These are phyloP conservation scores for Phyllostomus discolor DNA, from an alignment of 2,113 vertebrate genomes.

Conservation along the genomic window DNA sequence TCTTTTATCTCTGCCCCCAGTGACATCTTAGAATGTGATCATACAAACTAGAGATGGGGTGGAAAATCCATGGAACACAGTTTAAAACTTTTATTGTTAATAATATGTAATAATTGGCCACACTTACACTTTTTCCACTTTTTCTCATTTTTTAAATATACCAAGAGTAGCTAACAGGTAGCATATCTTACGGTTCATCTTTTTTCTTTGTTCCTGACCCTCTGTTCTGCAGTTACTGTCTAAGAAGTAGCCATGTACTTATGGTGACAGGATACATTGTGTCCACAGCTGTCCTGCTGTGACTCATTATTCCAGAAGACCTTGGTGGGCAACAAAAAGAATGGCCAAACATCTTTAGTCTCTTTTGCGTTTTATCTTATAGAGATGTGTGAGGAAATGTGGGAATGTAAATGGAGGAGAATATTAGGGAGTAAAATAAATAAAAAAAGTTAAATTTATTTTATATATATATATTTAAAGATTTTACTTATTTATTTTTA, in stretches of 20 bases:
- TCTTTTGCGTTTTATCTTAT: background rate
- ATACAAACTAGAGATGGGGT: background rate
- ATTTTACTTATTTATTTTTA: too few relatives aligned
- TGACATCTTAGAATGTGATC: background rate
- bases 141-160: background rate
- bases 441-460: background rate
- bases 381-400: background rate
- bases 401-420: background rate
- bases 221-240: background rate
- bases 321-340: background rate
- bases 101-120: background rate
- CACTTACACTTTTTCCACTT: background rate
- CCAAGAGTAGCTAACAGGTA: background rate
- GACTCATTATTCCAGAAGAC: background rate
- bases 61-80: background rate
- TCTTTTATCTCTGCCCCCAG: background rate
- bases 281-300: background rate
- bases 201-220: background rate
- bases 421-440: background rate
- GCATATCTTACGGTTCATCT: background rate
- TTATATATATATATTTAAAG: background rate
- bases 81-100: background rate
- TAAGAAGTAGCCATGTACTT: background rate
- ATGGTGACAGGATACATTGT: background rate
- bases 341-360: background rate